Evolutionary conservation across 2,888 invertebrate species (phyloP), one percentile per base, ranked within the genome.

Genomic region (Malacosoma neustria): DNA sequence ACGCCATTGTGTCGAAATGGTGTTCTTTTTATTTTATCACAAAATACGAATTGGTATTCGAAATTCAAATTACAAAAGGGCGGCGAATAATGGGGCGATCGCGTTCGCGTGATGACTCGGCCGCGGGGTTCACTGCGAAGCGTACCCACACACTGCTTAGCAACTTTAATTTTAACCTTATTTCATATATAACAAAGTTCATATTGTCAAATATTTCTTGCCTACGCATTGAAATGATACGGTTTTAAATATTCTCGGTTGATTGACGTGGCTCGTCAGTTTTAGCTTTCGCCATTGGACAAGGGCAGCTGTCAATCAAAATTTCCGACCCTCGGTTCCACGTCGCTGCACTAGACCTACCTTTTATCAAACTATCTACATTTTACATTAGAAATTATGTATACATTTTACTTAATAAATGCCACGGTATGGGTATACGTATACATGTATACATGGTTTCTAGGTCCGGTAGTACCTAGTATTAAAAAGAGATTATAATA

Each of bases 211-310:
- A 41, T 52, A 44, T 45, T 41, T 53, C 46, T 57, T 50, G 47
- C 47, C 60, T 54, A 58, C 52, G 57, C 66, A 61, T 62, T 64
- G 61, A 67, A 68, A 61, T 65, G 57, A 61, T 62, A 56, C 57
- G 56, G 57, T n/a, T n/a, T n/a, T n/a, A n/a, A n/a, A n/a, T n/a
- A n/a, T n/a, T n/a, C n/a, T n/a, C 56, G 68, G 62, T 71, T 91
- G 91, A 92, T 91, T 91, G 92, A 92, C 92, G 89, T 89, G 88
- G 87, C 89, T 90, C 91, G 91, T 91, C 91, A 90, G 90, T 87
- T 89, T 89, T 89, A 89, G 84, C 87, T 84, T 87, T 88, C 88
- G 89, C 89, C 88, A 92, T 92, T 92, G 92, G 92, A 87, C 89
- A 89, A 89, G 89, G 87, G 88, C 89, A 75, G 88, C 90, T 92